Evolutionary conservation across 1,140 invertebrate genomes (phyloP).

Genomic region (Laupala kohalensis): DNA sequence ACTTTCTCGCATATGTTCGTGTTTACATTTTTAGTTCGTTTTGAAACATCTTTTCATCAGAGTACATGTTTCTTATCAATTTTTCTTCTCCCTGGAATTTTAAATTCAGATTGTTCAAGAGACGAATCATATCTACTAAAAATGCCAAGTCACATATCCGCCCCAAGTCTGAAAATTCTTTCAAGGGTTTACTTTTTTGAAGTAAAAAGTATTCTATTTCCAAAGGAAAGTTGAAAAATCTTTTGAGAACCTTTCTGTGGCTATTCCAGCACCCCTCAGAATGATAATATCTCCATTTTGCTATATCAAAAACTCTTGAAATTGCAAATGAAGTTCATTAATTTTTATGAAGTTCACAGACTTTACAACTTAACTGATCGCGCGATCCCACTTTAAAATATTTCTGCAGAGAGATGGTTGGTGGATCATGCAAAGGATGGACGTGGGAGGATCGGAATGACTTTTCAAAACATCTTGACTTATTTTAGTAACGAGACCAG

Average conservation of each 20-base stretch:
- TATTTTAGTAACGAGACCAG: too few species aligned
- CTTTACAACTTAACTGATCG: not conserved
- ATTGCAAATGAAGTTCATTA: not conserved
- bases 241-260: not conserved
- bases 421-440: too few species aligned
- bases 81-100: not conserved
- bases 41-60: not conserved
- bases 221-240: not conserved
- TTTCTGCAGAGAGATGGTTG: too few species aligned
- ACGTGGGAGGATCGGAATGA: too few species aligned
- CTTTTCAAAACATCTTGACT: too few species aligned
- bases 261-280: not conserved
- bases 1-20: conserved; percentile 5
- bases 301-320: not conserved
- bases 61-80: not conserved
- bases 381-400: not conserved
- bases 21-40: not conserved
- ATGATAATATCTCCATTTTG: not conserved
- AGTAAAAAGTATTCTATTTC: not conserved
- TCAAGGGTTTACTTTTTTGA: not conserved
- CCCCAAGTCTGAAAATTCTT: not conserved
- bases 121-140: not conserved
- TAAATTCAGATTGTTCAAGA: not conserved
- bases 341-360: not conserved
- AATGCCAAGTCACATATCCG: not conserved